Percentiles rank a stretch among this genome's conserved stretches.
phyloP scores from a whole-genome alignment of 2,113 vertebrate species.

The Zapornia atra region DNA sequence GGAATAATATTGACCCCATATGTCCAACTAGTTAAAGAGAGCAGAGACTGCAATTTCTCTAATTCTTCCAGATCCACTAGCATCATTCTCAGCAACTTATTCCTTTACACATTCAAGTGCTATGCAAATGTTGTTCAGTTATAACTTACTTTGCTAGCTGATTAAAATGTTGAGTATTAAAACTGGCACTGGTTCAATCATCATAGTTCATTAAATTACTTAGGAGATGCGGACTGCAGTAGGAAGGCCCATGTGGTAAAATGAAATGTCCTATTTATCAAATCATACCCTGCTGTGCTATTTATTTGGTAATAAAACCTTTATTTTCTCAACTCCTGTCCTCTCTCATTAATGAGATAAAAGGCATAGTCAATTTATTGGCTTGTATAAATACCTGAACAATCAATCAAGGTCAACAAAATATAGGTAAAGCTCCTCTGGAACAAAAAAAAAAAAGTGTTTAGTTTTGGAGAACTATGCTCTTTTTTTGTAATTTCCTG shows the following conservation, averaged over 20 bases:
- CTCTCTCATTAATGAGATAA: constrained; percentile 66
- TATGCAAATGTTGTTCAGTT: constrained; percentile 42
- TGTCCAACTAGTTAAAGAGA: background rate
- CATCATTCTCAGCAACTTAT: background rate
- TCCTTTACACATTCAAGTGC: constrained; percentile 1
- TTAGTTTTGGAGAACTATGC: background rate
- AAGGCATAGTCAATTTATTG: constrained; percentile 41
- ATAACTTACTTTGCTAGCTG: constrained; percentile 44
- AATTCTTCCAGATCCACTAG: background rate
- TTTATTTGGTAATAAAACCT: constrained; percentile 71
- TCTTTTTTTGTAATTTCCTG: background rate
- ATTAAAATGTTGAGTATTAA: constrained; percentile 62
- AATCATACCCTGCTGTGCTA: constrained; percentile 57
- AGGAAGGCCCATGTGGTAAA: constrained; percentile 46
- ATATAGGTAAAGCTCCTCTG: background rate
- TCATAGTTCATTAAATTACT: constrained; percentile 53
- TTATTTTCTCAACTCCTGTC: constrained; percentile 54
- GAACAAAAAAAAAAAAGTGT: background rate
- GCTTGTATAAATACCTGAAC: constrained; percentile 31
- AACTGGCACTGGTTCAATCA: constrained; percentile 57
- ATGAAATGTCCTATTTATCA: constrained; percentile 71
- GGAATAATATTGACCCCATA: background rate
- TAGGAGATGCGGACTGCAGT: constrained; percentile 31
- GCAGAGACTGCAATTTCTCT: constrained; percentile 14
- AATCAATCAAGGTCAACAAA: constrained; percentile 39